Conservation (phyloP, 2,888 invertebrate genomes). For the Cetonia aurata region DNA sequence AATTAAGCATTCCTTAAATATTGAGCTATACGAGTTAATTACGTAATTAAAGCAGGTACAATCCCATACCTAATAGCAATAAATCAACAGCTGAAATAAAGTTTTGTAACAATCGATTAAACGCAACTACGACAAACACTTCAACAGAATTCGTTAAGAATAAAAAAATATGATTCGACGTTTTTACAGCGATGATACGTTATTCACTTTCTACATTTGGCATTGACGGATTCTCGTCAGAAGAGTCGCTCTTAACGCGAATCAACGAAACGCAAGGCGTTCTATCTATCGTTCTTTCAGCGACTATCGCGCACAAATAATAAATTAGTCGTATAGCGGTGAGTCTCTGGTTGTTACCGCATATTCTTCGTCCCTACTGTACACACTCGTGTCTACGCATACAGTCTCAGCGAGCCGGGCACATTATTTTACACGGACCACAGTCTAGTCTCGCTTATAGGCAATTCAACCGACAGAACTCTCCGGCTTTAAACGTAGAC, state of each 20-base stretch:
- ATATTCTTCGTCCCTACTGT: conserved; percentile 17
- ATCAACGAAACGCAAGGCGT: background rate
- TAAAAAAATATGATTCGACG: background rate
- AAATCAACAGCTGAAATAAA: too few species aligned
- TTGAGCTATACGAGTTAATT: too few species aligned
- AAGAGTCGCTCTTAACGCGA: background rate
- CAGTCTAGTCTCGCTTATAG: conserved; percentile 16
- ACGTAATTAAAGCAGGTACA: too few species aligned
- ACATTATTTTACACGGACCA: conserved; percentile 16
- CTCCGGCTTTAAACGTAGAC: background rate
- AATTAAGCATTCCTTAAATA: too few species aligned
- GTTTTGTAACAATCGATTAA: too few species aligned
- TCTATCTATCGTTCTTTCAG: background rate
- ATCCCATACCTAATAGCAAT: too few species aligned
- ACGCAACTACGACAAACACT: background rate
- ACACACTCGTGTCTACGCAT: conserved; percentile 7
- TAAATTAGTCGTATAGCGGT: background rate
- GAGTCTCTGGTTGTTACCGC: background rate
- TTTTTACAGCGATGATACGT: background rate
- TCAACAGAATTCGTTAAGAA: background rate
- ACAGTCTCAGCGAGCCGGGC: background rate
- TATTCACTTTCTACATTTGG: conserved; percentile 15
- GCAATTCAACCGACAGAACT: conserved; percentile 11
- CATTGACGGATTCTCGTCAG: conserved; percentile 4
- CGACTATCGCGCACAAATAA: background rate